Evolutionary conservation across 2,113 vertebrate species (phyloP).

Genomic region (Benitochromis conjunctus): DNA sequence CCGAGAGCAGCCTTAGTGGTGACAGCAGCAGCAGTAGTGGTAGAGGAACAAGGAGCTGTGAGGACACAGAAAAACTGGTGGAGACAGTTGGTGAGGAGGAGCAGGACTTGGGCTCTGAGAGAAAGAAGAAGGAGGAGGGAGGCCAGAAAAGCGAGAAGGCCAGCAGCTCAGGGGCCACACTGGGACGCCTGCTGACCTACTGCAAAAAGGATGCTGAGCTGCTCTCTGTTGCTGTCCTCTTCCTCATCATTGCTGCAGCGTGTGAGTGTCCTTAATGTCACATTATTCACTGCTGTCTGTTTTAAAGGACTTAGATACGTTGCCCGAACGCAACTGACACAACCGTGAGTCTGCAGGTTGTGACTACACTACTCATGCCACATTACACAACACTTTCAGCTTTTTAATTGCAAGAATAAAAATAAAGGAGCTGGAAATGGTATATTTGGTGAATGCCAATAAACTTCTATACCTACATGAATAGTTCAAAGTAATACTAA

Average conservation of each 20-base stretch:
- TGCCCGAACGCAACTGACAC: background rate
- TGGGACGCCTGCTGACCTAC: constrained; percentile 87
- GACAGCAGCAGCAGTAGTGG: background rate
- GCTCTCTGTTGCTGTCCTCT: constrained; percentile 80
- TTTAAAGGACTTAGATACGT: background rate
- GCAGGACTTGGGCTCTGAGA: background rate
- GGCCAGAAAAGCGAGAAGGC: no score
- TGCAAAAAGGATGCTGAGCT: constrained; percentile 81
- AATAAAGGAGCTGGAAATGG: background rate
- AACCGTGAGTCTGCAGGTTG: background rate
- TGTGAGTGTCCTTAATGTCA: constrained; percentile 74
- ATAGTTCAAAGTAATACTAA: background rate
- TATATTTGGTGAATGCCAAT: background rate
- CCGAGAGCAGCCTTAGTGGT: background rate
- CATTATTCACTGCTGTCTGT: background rate
- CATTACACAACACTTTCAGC: background rate
- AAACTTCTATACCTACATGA: accelerated
- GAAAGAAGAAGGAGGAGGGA: background rate
- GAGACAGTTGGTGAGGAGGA: constrained; percentile 23
- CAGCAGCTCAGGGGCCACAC: constrained; percentile 76
- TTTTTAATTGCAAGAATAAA: background rate
- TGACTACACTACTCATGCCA: accelerated
- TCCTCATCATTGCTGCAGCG: constrained; percentile 83
- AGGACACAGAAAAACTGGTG: constrained; percentile 59
- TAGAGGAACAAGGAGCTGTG: background rate